Evolutionary conservation across 2,888 invertebrate species (phyloP).

Genomic region (Hydrotaea cyrtoneurina): DNA sequence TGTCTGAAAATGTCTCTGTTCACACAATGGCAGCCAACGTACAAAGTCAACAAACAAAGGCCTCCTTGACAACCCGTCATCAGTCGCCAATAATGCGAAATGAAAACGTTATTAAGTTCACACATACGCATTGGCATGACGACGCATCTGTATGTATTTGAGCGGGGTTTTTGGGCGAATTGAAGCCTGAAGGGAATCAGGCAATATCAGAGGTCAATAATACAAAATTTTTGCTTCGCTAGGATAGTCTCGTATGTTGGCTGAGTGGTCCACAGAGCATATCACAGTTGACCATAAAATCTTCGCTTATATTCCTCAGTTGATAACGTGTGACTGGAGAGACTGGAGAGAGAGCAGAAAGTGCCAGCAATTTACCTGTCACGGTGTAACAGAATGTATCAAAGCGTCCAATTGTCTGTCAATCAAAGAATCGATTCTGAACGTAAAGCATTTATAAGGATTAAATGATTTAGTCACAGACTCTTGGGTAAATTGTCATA

Average conservation of each 20-base stretch:
- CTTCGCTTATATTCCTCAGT: neutral
- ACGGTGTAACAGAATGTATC: neutral
- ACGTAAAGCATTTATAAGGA: no score
- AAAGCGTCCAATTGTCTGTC: neutral
- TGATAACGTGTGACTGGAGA: neutral
- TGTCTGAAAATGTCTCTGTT: conserved; percentile 5
- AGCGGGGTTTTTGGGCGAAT: neutral
- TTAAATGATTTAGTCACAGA: no score
- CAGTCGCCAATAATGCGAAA: neutral
- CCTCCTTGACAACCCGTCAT: neutral
- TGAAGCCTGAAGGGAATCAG: neutral
- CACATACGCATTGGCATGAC: neutral
- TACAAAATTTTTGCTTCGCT: neutral
- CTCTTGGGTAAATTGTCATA: no score
- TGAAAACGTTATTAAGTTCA: neutral
- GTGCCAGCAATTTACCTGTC: conserved; percentile 6
- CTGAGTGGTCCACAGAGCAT: conserved; percentile 15
- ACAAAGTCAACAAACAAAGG: neutral
- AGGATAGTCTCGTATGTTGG: neutral
- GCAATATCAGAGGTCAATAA: conserved; percentile 12
- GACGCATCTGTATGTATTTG: neutral
- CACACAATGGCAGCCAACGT: neutral
- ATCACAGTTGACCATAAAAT: conserved; percentile 23
- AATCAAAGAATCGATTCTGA: neutral
- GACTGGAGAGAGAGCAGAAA: neutral